phyloP scores from a whole-genome alignment of 1,140 invertebrate species.

The Acromyrmex charruanus region DNA sequence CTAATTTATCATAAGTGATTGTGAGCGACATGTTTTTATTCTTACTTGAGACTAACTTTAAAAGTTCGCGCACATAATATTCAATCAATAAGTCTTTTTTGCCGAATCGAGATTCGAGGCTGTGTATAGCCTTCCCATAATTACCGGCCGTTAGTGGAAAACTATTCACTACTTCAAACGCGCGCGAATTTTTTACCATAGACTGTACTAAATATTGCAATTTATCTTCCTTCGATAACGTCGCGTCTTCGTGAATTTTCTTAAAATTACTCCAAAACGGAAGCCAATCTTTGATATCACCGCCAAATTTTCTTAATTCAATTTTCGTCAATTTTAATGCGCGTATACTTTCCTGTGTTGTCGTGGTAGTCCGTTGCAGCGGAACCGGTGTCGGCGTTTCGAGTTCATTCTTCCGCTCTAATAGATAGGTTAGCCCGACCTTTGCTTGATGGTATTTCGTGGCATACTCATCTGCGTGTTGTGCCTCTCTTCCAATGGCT shows the following conservation, averaged over 20 bases:
- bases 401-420: no score
- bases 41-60: background rate
- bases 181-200: background rate
- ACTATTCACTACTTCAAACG: background rate
- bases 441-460: background rate
- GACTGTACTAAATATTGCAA: background rate
- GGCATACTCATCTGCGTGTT: background rate
- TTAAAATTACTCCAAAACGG: conserved; percentile 4
- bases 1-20: background rate
- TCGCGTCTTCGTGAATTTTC: background rate
- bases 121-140: background rate
- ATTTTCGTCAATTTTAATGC: conserved; percentile 10
- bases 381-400: background rate
- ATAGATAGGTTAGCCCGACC: background rate
- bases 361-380: no score
- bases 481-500: background rate
- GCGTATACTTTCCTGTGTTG: conserved; percentile 4
- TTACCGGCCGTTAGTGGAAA: background rate
- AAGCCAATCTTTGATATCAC: background rate
- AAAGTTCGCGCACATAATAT: background rate
- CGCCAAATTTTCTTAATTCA: background rate
- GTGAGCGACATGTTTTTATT: background rate
- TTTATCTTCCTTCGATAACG: background rate
- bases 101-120: background rate
- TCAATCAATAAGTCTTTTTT: conserved; percentile 7